Evolutionary conservation across 2,797 vertebrate species (phyloP).

Genomic region (Aeoliscus strigatus): DNA sequence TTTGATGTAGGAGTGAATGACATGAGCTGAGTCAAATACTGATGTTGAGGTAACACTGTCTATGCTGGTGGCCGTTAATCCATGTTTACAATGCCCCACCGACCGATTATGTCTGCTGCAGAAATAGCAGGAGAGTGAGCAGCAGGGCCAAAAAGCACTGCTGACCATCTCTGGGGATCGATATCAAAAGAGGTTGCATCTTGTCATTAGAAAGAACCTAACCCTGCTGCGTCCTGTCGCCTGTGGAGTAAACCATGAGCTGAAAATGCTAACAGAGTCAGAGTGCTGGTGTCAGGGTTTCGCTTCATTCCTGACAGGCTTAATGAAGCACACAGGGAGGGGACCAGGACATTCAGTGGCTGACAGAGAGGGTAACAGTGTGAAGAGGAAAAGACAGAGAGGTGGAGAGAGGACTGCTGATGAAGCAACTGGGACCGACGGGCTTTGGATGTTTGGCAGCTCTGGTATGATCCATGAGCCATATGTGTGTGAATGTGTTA

Average conservation of each 20-base stretch:
- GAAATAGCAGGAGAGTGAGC: conserved; percentile 6
- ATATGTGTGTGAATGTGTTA: conserved; percentile 24
- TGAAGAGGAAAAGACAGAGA: conserved; percentile 15
- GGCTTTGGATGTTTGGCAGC: conserved; percentile 41
- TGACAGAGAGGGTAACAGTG: conserved; percentile 44
- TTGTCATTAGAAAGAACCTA: conserved; percentile 9
- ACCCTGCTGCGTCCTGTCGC: conserved; percentile 18
- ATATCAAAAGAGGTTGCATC: conserved; percentile 14
- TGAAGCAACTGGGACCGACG: conserved; percentile 48
- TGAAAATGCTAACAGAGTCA: conserved; percentile 46
- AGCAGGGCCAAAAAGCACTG: background rate
- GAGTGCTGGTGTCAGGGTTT: conserved; percentile 61
- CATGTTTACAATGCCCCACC: background rate
- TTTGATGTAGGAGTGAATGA: background rate
- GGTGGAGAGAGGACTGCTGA: conserved; percentile 53
- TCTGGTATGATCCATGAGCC: conserved; percentile 36
- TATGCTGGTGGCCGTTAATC: conserved; percentile 1
- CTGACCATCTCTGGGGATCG: conserved; percentile 14
- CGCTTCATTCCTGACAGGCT: conserved; percentile 56
- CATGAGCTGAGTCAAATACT: no score
- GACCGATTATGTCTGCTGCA: conserved; percentile 2
- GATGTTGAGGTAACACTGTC: no score
- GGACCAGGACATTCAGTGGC: conserved; percentile 40
- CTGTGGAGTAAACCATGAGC: conserved; percentile 17
- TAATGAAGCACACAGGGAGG: conserved; percentile 57